phyloP scores from a whole-genome alignment of 2,888 invertebrate species.

The Stictocephala bisonia region DNA sequence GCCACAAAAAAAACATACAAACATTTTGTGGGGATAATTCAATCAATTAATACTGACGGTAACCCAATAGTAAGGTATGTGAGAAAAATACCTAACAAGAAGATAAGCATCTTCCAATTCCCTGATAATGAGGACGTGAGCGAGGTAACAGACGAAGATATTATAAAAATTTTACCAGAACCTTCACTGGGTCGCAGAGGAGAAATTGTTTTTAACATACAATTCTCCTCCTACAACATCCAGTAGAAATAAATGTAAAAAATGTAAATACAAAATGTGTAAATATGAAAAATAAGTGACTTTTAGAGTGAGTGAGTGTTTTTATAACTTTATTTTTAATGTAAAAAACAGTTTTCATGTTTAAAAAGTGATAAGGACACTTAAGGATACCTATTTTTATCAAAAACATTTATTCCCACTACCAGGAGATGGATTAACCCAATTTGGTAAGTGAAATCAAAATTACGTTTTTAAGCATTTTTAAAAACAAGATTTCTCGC shows the following conservation, averaged over 20 bases:
- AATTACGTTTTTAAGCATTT: too few species aligned
- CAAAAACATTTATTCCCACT: too few species aligned
- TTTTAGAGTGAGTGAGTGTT: not conserved
- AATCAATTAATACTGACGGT: not conserved
- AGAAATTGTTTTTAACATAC: constrained; percentile 28
- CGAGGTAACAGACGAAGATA: constrained; percentile 17
- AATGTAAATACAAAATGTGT: not conserved
- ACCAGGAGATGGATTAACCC: too few species aligned
- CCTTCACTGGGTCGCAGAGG: constrained; percentile 26
- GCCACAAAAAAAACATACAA: not conserved
- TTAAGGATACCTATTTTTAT: too few species aligned
- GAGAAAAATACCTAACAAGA: constrained; percentile 18
- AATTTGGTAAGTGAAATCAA: too few species aligned
- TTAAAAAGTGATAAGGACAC: too few species aligned
- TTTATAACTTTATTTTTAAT: too few species aligned
- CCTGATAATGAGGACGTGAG: constrained; percentile 28
- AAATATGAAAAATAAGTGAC: not conserved
- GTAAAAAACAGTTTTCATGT: too few species aligned
- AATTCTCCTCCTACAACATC: constrained; percentile 29
- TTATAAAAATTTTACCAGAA: constrained; percentile 21
- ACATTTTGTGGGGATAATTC: constrained; percentile 17
- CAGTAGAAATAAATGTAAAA: not conserved
- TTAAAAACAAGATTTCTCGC: too few species aligned
- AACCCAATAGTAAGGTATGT: constrained; percentile 12
- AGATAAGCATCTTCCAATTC: constrained; percentile 13